Percentiles rank a stretch among this genome's conserved stretches.
phyloP scores from a whole-genome alignment of 2,113 vertebrate genomes.

The Bos javanicus region DNA sequence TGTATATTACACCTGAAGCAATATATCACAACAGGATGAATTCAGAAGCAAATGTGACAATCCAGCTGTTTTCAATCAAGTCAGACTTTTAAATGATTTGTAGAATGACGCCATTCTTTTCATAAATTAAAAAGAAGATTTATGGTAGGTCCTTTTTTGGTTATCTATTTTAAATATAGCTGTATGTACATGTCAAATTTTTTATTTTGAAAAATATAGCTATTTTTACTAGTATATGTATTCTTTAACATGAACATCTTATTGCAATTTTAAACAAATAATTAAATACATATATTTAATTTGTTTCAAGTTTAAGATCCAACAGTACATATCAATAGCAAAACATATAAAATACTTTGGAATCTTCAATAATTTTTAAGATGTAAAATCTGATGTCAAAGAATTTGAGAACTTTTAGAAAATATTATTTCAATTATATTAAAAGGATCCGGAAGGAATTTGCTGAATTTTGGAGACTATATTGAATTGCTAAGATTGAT shows the following conservation, averaged over 20 bases:
- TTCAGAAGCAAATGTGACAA: background rate
- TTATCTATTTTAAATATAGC: background rate
- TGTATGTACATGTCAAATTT: background rate
- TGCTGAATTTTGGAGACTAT: background rate
- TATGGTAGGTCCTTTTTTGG: background rate
- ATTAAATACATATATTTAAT: background rate
- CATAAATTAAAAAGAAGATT: background rate
- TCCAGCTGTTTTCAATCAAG: background rate
- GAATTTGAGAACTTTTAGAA: background rate
- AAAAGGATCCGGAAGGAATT: background rate
- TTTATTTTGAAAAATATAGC: background rate
- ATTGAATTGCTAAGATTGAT: background rate
- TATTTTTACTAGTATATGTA: background rate
- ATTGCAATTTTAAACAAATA: background rate
- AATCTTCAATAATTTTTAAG: background rate
- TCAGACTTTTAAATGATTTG: background rate
- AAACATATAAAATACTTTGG: background rate
- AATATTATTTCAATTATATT: background rate
- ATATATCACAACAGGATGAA: background rate
- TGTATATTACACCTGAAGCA: background rate
- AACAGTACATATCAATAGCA: background rate
- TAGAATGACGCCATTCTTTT: background rate
- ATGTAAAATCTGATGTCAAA: background rate
- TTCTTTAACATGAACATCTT: background rate
- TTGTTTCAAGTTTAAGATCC: background rate